A percentile compares a stretch with the other conserved stretches of the same genome.
Evolutionary conservation across 2,113 vertebrate genomes (phyloP).

Genomic region (Zapus hudsonius): DNA sequence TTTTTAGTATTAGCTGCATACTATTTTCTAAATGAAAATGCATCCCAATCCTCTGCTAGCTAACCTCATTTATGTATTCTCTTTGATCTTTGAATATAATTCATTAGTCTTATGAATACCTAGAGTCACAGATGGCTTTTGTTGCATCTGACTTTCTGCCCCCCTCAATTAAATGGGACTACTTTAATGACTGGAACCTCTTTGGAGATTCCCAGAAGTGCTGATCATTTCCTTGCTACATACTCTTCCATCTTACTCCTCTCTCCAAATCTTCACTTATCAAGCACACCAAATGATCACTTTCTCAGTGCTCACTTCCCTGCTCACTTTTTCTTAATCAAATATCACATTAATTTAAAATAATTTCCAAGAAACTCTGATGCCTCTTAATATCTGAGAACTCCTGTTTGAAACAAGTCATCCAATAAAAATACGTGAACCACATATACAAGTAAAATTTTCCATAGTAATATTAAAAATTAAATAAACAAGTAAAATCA

Average conservation of each 20-base stretch:
- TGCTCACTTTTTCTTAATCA: neutral
- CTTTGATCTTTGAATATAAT: constrained; percentile 22
- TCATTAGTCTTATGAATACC: neutral
- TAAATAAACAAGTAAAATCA: neutral
- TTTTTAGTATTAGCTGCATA: neutral
- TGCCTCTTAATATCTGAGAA: constrained; percentile 46
- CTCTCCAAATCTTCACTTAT: neutral
- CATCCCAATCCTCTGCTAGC: neutral
- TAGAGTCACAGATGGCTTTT: neutral
- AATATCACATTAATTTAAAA: constrained; percentile 1
- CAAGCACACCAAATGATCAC: neutral
- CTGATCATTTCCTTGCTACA: neutral
- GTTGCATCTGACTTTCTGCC: neutral
- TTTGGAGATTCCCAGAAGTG: neutral
- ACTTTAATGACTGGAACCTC: neutral
- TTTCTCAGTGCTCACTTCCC: neutral
- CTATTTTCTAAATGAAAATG: constrained; percentile 2
- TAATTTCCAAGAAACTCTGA: constrained; percentile 19
- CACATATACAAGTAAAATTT: neutral
- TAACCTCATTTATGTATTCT: neutral
- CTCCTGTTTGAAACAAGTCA: constrained; percentile 1
- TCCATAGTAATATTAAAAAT: neutral
- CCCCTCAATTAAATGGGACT: neutral
- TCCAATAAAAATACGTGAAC: constrained; percentile 38
- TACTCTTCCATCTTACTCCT: neutral